phyloP scores from a whole-genome alignment of 2,113 vertebrate species.

The Podocnemis expansa region DNA sequence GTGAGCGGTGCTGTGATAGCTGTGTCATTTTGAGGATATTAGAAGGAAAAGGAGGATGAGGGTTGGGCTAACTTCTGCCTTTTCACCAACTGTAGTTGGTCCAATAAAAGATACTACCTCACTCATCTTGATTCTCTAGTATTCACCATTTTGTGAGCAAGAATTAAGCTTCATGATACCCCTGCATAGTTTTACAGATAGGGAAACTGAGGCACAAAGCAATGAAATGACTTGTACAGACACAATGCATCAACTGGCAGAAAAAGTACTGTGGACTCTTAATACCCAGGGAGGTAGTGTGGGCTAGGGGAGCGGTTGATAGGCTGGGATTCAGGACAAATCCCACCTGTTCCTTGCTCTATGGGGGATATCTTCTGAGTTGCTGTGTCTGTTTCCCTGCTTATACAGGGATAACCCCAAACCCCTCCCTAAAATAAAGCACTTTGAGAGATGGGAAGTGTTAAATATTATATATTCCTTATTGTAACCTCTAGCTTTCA shows the following conservation, averaged over 20 bases:
- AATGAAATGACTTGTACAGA: not conserved
- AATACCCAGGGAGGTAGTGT: not conserved
- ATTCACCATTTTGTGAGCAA: not conserved
- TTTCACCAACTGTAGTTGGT: no score
- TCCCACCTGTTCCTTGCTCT: not conserved
- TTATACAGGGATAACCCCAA: not conserved
- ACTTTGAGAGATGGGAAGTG: accelerated
- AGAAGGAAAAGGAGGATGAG: not conserved
- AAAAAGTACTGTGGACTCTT: not conserved
- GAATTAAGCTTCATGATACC: not conserved
- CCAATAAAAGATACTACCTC: no score
- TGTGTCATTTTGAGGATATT: not conserved
- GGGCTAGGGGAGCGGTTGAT: not conserved
- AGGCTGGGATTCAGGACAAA: not conserved
- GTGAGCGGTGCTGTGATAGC: not conserved
- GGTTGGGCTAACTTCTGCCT: no score
- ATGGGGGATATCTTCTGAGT: not conserved
- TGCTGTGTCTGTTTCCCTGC: not conserved
- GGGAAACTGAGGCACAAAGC: not conserved
- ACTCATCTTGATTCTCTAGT: not conserved
- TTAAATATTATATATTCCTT: accelerated
- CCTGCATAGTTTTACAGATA: not conserved
- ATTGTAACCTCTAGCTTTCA: accelerated
- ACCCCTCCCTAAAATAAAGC: not conserved
- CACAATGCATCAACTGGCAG: not conserved